Percentiles rank a stretch among this genome's conserved stretches.
Evolutionary conservation across 2,888 invertebrate species (phyloP).

Genomic region (Pediacus dermestoides): DNA sequence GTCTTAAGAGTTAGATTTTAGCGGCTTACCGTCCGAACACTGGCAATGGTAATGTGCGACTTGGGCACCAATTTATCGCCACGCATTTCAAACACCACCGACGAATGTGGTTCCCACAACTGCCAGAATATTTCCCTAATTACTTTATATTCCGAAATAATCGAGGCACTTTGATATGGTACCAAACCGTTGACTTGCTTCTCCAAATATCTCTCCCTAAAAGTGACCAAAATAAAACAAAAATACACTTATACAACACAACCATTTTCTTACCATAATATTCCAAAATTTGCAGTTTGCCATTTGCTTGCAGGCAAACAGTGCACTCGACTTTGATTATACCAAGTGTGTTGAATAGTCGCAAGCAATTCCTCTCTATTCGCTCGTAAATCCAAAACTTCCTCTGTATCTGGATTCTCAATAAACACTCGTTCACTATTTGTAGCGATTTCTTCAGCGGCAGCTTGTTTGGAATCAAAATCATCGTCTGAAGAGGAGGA

Average conservation of each 20-base stretch:
- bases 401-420: constrained; percentile 22
- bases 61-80: constrained; percentile 36
- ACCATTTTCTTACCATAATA: constrained; percentile 37
- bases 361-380: constrained; percentile 32
- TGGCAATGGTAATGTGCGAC: constrained; percentile 41
- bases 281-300: constrained; percentile 41
- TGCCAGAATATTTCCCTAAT: constrained; percentile 47
- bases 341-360: constrained; percentile 43
- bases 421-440: constrained; percentile 16
- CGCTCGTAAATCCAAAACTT: constrained; percentile 29
- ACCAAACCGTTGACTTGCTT: constrained; percentile 35
- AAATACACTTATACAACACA: constrained; percentile 2
- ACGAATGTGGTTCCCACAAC: constrained; percentile 38
- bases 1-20: too few relatives aligned
- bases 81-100: constrained; percentile 37
- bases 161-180: constrained; percentile 28
- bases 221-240: constrained; percentile 12
- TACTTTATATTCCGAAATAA: constrained; percentile 46
- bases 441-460: constrained; percentile 3
- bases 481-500: constrained; percentile 19
- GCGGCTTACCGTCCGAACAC: constrained; percentile 38
- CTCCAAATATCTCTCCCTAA: constrained; percentile 40
- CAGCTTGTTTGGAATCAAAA: constrained; percentile 9
- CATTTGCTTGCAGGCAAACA: constrained; percentile 36
- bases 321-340: constrained; percentile 30